Percentiles rank a stretch among this genome's conserved stretches.
phyloP scores from a whole-genome alignment of 2,113 vertebrate species.

The Myanophis thanlyinensis region DNA sequence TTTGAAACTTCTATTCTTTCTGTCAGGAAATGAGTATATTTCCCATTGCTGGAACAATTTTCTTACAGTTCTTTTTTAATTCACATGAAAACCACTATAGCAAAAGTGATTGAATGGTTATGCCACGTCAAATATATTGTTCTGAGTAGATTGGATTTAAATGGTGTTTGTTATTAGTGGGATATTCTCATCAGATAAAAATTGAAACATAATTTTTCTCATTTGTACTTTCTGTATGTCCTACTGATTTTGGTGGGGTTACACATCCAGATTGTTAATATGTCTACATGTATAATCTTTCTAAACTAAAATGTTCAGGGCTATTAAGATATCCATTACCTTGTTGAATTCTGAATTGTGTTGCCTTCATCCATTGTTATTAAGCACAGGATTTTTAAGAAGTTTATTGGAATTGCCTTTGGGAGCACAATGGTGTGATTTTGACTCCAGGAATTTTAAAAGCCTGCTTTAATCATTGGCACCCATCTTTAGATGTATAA shows the following conservation, averaged over 20 bases:
- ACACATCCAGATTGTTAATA: background rate
- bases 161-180: background rate
- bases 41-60: background rate
- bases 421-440: background rate
- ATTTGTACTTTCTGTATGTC: background rate
- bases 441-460: constrained; percentile 2
- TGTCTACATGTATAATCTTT: background rate
- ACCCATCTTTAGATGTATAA: background rate
- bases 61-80: background rate
- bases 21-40: background rate
- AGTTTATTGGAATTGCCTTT: background rate
- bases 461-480: background rate
- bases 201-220: background rate
- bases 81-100: background rate
- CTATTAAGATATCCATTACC: background rate
- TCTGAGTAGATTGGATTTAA: background rate
- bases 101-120: background rate
- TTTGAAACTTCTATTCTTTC: background rate
- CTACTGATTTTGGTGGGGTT: background rate
- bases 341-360: background rate
- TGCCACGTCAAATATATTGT: background rate
- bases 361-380: background rate
- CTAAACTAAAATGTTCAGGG: background rate
- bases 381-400: background rate
- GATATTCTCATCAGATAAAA: background rate